Evolutionary conservation across 2,797 vertebrate species (phyloP).

Genomic region (Pitangus sulphuratus): DNA sequence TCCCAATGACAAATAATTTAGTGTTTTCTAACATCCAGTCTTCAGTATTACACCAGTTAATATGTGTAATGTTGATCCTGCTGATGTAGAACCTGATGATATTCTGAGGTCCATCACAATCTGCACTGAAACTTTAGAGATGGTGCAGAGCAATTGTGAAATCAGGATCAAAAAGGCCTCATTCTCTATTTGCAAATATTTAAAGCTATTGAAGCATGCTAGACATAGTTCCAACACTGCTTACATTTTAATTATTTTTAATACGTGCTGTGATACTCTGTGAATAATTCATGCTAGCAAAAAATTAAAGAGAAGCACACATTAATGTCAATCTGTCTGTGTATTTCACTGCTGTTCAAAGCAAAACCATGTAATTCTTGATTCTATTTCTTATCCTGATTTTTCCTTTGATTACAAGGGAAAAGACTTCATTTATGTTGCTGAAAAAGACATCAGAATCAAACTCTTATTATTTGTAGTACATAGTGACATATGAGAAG

Average conservation of each 20-base stretch:
- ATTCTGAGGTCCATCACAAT: background rate
- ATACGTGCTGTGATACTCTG: slow-evolving; percentile 43
- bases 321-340: slow-evolving; percentile 55
- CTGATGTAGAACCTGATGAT: background rate
- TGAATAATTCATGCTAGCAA: slow-evolving; percentile 72
- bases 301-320: slow-evolving; percentile 62
- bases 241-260: slow-evolving; percentile 70
- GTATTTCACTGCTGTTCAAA: slow-evolving; percentile 26
- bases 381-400: background rate
- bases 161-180: background rate
- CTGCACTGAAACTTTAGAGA: background rate
- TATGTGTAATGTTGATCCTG: background rate
- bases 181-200: slow-evolving; percentile 57
- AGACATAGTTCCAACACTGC: background rate
- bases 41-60: background rate
- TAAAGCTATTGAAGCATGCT: slow-evolving; percentile 40
- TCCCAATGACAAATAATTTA: background rate
- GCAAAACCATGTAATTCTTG: slow-evolving; percentile 37
- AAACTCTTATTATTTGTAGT: background rate
- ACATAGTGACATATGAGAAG: background rate
- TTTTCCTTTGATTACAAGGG: background rate
- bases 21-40: background rate
- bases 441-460: background rate
- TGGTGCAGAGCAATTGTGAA: background rate
- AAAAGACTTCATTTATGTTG: background rate